Evolutionary conservation across 2,113 vertebrate genomes (phyloP), one percentile per base, ranked within the genome.

Genomic region (Dicrurus megarhynchus): DNA sequence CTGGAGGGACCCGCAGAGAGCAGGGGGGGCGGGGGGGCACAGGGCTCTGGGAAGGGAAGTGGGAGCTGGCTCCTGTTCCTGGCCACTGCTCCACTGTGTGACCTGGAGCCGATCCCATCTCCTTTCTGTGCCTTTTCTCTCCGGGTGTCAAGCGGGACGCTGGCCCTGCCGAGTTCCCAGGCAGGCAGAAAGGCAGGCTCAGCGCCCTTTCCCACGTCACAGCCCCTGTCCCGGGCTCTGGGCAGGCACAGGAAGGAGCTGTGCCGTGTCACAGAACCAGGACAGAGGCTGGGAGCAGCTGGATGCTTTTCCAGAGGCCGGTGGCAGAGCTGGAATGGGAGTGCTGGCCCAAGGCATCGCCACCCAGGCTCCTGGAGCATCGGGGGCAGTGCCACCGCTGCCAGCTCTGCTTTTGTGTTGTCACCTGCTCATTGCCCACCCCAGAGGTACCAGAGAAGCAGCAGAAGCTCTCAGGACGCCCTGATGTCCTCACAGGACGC

Each of bases 21-120:
- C 47, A 16, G 67, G 26, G 81, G 81, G 47, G 24, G 30, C 56
- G 2, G 7, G 3, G 84, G 92, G 56, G 56, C n/a, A 42, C 90
- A 16, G 57, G 60, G 47, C 80, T 61, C 94, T 97, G 96, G 87
- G 95, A 96, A 95, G 94, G 92, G 94, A 95, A 91, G 79, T 95
- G 93, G 92, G 79, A 93, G 92, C 95, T 94, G 90, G 93, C 85
- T 96, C n/a, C 96, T 93, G 92, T 94, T 94, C 95, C 96, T 89
- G 90, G 88, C 95, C 93, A 23, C 50, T 85, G 94, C 47, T 76
- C 82, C 17, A 70, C 87, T 68, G 17, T 53, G 83, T 92, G 95
- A 90, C 93, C 90, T 95, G 93, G 88, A 93, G 74, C 96, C 69
- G 80, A 94, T 94, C 95, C 96, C 93, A 92, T 70, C 90, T 70